phyloP scores from a whole-genome alignment of 30 jellyfish, hydroid and myxozoan genomes.

The Aurelia aurita complex sp. Pacific region DNA sequence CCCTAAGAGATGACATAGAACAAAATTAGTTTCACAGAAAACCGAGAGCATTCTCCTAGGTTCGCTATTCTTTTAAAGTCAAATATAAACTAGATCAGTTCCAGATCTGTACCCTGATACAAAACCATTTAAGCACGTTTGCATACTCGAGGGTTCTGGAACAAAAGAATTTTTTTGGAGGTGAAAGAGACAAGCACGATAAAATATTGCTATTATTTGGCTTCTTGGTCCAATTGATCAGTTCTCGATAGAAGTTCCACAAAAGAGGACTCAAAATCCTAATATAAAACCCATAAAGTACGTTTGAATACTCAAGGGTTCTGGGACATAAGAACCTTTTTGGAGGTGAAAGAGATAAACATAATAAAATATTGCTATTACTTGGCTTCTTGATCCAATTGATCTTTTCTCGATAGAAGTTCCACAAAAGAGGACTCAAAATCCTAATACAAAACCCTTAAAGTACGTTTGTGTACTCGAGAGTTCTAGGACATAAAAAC shows the following conservation, averaged over 20 bases:
- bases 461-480: neutral
- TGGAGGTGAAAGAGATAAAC: neutral
- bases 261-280: too few species aligned
- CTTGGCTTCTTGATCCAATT: constrained; percentile 97
- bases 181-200: neutral
- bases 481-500: neutral
- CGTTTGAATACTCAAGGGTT: neutral
- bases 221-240: constrained; percentile 96
- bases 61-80: too few species aligned
- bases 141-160: neutral
- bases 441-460: too few species aligned
- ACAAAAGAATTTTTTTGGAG: neutral
- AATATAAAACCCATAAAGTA: neutral
- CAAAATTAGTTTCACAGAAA: too few species aligned
- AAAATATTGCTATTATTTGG: constrained; percentile 49
- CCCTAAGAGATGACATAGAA: too few species aligned
- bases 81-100: too few species aligned
- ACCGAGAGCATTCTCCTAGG: too few species aligned
- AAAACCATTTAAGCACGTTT: neutral
- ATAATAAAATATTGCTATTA: neutral
- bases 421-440: too few species aligned
- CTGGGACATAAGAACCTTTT: neutral
- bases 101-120: too few species aligned
- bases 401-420: too few species aligned
- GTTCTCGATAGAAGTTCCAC: too few species aligned